Base-by-base conservation (phyloP, 2,797 vertebrate species). In the Cetoscarus ocellatus region DNA sequence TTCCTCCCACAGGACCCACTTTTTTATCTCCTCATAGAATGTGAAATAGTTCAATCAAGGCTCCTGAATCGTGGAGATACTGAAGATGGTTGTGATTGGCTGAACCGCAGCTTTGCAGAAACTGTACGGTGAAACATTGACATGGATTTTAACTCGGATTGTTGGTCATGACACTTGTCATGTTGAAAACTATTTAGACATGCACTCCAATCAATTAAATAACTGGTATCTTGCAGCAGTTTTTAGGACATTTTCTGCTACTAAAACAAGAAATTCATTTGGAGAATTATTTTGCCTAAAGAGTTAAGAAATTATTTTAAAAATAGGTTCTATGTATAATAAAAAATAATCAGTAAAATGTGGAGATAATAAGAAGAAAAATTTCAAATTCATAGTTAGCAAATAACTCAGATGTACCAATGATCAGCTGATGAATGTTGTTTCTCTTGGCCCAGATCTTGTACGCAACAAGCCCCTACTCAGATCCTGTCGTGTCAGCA, bases 401-500 rank as follows among this genome's bases (percentile, higher is more conserved):
- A 27, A 27, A 27, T 27, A 4, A 27, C 27, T 27, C 27, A 27
- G 4, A 27, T 27, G 27, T 27, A 27, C 27, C 27, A 27, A 27
- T 27, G 7, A 5, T 3, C 6, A 39, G 7, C 7, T 39, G 6
- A 19, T 17, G 6, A 10, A 69, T 81, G 76, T 17, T 7, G 67
- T 62, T 82, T 70, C 76, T 48, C 79, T 27, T 77, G 77, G 27
- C 81, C 57, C 88, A 99, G 98, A 97, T 96, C 67, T 97, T 99
- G 97, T 99, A 98, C 71, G 96, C 97, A 68, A 98, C 98, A 57
- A 99, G 98, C 82, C 98, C 98, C 0, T 99, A 99, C 91, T 99
- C 98, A 0, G 98, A 99, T 89, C 95, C 97, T 0, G 97, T 99
- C 36, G 96, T 99, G 64, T 99, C 97, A 0, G 96, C 98, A n/a